Conservation (phyloP, 2,113 vertebrate species). For the Ia io region DNA sequence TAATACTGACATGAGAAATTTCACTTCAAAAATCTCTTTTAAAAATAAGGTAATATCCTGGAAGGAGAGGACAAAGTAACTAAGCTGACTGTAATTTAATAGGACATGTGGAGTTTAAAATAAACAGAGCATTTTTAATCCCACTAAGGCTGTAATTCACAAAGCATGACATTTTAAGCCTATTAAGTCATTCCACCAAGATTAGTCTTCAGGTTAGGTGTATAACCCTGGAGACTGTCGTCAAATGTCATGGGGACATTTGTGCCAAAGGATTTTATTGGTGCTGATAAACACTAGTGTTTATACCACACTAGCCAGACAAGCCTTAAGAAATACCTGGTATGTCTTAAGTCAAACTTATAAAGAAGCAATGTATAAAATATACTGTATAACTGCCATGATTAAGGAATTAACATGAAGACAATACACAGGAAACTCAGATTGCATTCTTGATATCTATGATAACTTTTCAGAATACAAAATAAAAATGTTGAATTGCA, state of each 20-base stretch:
- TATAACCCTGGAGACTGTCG: neutral
- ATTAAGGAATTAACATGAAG: neutral
- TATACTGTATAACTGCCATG: neutral
- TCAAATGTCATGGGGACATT: neutral
- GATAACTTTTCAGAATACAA: neutral
- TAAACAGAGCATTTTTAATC: neutral
- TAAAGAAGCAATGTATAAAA: constrained; percentile 30
- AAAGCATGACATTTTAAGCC: constrained; percentile 26
- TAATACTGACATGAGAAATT: neutral
- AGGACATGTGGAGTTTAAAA: neutral
- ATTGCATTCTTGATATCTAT: neutral
- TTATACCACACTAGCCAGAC: neutral
- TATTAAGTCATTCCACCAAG: constrained; percentile 23
- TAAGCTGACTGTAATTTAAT: neutral
- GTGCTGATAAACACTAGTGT: neutral
- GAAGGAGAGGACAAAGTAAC: neutral
- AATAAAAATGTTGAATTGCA: neutral
- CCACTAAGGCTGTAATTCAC: neutral
- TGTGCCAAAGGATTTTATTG: neutral
- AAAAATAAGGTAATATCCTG: constrained; percentile 2
- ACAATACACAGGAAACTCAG: neutral
- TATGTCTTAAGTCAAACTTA: neutral
- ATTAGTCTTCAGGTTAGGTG: neutral
- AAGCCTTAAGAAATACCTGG: neutral
- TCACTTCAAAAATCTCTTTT: constrained; percentile 15